These are phyloP conservation scores for Papilio aristodemus DNA, from an alignment of 1,140 invertebrate species.

Conservation along the genomic window DNA sequence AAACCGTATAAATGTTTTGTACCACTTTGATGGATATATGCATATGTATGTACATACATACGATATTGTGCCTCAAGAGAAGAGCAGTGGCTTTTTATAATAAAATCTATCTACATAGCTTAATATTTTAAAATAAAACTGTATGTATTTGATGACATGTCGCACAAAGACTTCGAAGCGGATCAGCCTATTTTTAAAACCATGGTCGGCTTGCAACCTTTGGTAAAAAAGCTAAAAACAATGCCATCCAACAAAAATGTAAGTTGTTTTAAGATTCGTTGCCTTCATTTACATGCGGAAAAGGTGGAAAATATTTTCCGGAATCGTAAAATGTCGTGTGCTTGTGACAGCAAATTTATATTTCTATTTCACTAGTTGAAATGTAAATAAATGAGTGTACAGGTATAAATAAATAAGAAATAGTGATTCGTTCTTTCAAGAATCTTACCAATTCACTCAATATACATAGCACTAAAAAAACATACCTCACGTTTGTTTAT, in stretches of 20 bases:
- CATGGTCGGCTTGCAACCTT: no score
- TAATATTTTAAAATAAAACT: no score
- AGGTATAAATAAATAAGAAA: background rate
- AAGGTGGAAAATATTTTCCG: constrained; percentile 13
- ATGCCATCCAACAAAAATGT: background rate
- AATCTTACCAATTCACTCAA: background rate
- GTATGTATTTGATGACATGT: no score
- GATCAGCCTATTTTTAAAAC: background rate
- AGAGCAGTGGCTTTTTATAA: no score
- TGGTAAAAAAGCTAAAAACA: background rate
- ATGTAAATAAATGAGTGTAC: constrained; percentile 12
- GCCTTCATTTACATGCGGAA: constrained; percentile 4
- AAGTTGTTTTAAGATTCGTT: constrained; percentile 4
- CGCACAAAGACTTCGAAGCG: background rate
- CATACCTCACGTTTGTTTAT: no score
- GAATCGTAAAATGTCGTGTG: constrained; percentile 13
- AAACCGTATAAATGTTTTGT: no score
- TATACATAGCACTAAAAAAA: background rate
- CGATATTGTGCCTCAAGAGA: no score
- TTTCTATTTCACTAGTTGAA: constrained; percentile 17
- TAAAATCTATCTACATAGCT: no score
- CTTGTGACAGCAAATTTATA: constrained; percentile 17
- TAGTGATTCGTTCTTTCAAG: background rate
- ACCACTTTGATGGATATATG: no score
- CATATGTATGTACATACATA: no score